Conservation (phyloP, 2,797 vertebrate species). For the Lycodopsis pacificus region DNA sequence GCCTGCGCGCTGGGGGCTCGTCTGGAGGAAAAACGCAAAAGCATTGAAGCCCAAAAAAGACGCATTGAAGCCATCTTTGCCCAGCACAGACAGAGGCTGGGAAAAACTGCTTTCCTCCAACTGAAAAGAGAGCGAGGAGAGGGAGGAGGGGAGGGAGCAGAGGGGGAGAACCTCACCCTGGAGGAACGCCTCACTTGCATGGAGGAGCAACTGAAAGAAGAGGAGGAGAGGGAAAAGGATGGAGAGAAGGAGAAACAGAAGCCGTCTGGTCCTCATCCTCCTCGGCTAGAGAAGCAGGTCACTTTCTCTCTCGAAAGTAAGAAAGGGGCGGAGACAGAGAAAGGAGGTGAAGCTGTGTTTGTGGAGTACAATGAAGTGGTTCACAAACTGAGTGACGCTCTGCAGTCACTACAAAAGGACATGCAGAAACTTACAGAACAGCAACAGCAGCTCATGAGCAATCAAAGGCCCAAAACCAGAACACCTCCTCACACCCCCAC, state of each 20-base stretch:
- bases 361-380: slow-evolving; percentile 92
- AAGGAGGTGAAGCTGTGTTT: slow-evolving; percentile 70
- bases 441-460: slow-evolving; percentile 89
- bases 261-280: slow-evolving; percentile 50
- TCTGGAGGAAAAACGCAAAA: slow-evolving; percentile 91
- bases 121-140: slow-evolving; percentile 86
- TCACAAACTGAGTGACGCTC: slow-evolving; percentile 88
- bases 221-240: slow-evolving; percentile 73
- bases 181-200: slow-evolving; percentile 85
- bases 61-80: slow-evolving; percentile 93
- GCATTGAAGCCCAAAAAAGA: slow-evolving; percentile 93
- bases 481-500: slow-evolving; percentile 71
- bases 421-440: slow-evolving; percentile 94
- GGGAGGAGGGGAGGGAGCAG: slow-evolving; percentile 59
- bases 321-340: slow-evolving; percentile 67
- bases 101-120: slow-evolving; percentile 91
- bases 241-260: slow-evolving; percentile 56
- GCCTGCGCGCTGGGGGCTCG: slow-evolving; percentile 89
- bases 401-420: slow-evolving; percentile 89
- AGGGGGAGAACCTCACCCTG: slow-evolving; percentile 70
- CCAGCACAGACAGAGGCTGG: slow-evolving; percentile 91
- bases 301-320: slow-evolving; percentile 89
- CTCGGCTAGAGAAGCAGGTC: slow-evolving; percentile 88
- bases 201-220: slow-evolving; percentile 83
- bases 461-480: slow-evolving; percentile 71